Percentiles rank a stretch among this genome's conserved stretches.
These are phyloP conservation scores for Pseudotriccus pelzelni DNA, from an alignment of 2,797 vertebrate genomes.

Conservation along the genomic window DNA sequence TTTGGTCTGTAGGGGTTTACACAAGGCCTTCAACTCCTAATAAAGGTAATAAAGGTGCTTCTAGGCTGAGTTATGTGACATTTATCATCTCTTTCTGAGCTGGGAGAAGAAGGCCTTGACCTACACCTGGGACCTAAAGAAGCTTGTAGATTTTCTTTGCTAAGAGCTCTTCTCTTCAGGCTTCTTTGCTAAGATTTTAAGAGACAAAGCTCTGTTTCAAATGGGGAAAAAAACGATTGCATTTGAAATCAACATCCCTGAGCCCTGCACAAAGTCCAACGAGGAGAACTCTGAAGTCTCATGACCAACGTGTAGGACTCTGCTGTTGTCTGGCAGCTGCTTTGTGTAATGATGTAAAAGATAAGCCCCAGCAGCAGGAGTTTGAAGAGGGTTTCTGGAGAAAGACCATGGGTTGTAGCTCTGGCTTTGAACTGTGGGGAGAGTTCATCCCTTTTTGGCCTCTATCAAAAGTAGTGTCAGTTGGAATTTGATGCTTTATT, in stretches of 20 bases:
- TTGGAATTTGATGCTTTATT: not conserved
- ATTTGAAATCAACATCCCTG: not conserved
- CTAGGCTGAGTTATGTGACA: not conserved
- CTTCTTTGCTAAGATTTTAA: not conserved
- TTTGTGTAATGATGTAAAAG: not conserved
- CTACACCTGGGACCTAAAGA: not conserved
- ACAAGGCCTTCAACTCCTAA: not conserved
- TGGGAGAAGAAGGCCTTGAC: not conserved
- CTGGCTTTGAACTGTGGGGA: not conserved
- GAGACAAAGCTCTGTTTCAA: not conserved
- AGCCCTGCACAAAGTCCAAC: not conserved
- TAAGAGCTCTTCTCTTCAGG: not conserved
- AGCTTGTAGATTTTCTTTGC: not conserved
- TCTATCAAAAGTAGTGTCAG: not conserved
- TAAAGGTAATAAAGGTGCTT: not conserved
- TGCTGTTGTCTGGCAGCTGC: not conserved
- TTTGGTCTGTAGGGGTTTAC: not conserved
- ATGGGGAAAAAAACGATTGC: rapidly evolving
- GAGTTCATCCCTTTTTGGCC: not conserved
- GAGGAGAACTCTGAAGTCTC: not conserved
- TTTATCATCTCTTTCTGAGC: not conserved
- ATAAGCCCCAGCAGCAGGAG: not conserved
- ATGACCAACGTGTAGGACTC: no score
- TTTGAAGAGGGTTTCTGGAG: not conserved
- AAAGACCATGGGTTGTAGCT: not conserved